Evolutionary conservation across 2,113 vertebrate species (phyloP).

Genomic region (Puffinus mauretanicus): DNA sequence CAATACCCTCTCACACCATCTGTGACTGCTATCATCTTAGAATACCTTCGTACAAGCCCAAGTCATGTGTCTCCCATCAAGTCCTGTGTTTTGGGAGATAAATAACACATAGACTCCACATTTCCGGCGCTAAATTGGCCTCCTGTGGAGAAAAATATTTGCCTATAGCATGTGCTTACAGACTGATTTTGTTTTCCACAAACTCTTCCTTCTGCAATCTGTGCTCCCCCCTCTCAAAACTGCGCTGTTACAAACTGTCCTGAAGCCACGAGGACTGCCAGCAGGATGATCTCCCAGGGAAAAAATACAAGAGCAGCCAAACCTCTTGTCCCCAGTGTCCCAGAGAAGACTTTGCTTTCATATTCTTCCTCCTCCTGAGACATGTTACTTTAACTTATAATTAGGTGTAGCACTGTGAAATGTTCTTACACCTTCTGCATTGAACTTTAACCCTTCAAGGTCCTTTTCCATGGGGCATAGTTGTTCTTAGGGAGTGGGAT

Average conservation of each 20-base stretch:
- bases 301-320: neutral
- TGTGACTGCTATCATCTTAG: neutral
- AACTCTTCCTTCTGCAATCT: neutral
- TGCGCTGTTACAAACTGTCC: neutral
- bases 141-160: neutral
- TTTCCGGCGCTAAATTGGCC: neutral
- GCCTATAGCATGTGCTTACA: neutral
- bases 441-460: neutral
- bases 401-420: neutral
- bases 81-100: neutral
- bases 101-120: neutral
- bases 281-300: neutral
- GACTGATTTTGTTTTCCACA: neutral
- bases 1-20: neutral
- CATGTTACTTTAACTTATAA: neutral
- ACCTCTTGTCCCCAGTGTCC: neutral
- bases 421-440: neutral
- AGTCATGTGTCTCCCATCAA: neutral
- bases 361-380: neutral
- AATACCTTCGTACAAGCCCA: neutral
- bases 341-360: neutral
- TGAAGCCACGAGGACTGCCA: neutral
- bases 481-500: neutral
- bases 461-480: neutral
- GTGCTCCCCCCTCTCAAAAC: neutral